Percentiles rank a stretch among this genome's conserved stretches.
phyloP scores from a whole-genome alignment of 2,797 vertebrate species.

The Pseudochirops cupreus region DNA sequence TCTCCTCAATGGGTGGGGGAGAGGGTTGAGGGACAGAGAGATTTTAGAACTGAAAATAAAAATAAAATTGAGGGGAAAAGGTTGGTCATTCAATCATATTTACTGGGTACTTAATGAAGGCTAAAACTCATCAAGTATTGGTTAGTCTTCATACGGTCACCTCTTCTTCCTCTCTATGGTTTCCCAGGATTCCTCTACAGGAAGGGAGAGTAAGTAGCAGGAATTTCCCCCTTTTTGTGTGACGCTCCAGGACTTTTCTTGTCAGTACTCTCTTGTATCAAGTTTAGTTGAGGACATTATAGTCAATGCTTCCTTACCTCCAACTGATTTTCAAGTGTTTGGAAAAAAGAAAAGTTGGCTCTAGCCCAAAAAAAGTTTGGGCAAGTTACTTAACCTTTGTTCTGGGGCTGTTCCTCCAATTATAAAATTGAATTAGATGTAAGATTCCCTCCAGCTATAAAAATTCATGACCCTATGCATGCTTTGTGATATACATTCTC shows the following conservation, averaged over 20 bases:
- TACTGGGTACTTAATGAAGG: neutral
- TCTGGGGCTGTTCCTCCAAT: neutral
- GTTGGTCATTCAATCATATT: neutral
- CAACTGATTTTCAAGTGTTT: neutral
- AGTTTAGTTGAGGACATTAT: neutral
- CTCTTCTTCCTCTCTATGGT: neutral
- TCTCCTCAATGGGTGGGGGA: neutral
- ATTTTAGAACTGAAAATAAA: neutral
- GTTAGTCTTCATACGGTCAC: neutral
- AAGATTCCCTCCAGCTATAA: neutral
- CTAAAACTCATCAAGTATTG: neutral
- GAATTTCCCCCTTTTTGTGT: neutral
- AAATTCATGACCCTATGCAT: neutral
- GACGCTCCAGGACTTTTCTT: neutral
- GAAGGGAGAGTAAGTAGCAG: neutral
- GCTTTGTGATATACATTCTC: neutral
- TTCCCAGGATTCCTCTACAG: neutral
- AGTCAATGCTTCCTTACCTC: neutral
- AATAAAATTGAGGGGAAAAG: neutral
- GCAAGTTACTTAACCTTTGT: neutral
- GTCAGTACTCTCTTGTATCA: neutral
- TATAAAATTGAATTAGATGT: neutral
- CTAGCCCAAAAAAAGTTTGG: neutral
- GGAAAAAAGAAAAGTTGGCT: neutral
- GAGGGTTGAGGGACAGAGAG: neutral